Base-by-base conservation (phyloP, 2,113 vertebrate genomes). In the Amazona vittata region DNA sequence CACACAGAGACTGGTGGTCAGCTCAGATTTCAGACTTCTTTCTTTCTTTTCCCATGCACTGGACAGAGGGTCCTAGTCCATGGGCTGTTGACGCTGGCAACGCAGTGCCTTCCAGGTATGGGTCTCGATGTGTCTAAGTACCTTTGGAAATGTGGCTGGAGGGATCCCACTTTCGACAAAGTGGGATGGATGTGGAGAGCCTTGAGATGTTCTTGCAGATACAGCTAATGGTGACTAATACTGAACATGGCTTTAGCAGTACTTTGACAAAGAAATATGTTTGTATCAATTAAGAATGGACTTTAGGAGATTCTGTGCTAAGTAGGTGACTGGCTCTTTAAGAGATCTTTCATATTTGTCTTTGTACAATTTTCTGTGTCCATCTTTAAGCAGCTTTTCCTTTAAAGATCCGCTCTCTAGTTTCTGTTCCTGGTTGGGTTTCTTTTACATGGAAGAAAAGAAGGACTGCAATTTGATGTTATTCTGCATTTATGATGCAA, bases 1-100 rank as follows among this genome's bases (percentile, higher is more conserved):
- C 65, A 69, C 39, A 35, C 25, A 53, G 73, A 81, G 24, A 18
- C 35, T 62, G 35, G 31, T 39, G 35, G 19, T 55, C 41, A 62
- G 31, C 49, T 86, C 81, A 82, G 47, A 29, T 35, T 86, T 81
- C 50, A 89, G 37, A 22, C 20, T 77, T 46, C 24, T 68, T 80
- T 41, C 46, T 76, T 80, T 39, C 37, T 89, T 86, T 86, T 94
- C 17, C 15, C 1, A 0, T 49, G 41, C 50, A 14, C 14, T 37
- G 20, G 20, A 0, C 6, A 29, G 39, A 65, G 12, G 6, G 18
- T 41, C 25, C 37, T 1, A 9, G 35, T 46, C 39, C 2, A 0
- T 9, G 11, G 22, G 63, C 68, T 80, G 39, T 39, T 25, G 25
- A 70, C 35, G 41, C 9, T 1, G 2, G 18, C 43, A 46, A 33